Evolutionary conservation across 2,797 vertebrate species (phyloP).

Genomic region (Esox lucius): DNA sequence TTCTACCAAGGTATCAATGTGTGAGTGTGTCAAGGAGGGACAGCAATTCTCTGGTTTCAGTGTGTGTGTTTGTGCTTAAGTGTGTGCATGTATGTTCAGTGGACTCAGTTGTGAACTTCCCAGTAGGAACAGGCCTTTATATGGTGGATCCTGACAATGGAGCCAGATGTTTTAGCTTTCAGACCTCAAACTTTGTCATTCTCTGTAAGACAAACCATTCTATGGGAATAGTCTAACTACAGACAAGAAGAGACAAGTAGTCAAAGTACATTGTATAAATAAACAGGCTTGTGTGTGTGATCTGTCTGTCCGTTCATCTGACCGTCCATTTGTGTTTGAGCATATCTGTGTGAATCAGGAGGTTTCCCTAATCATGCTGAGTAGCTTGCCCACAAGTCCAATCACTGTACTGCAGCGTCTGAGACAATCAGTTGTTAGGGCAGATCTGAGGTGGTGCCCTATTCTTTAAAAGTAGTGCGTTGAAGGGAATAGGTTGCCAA

Average conservation of each 20-base stretch:
- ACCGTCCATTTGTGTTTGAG: conserved; percentile 6
- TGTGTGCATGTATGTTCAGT: background rate
- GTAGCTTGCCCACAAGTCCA: conserved; percentile 84
- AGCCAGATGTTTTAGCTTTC: background rate
- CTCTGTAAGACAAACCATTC: background rate
- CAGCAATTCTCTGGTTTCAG: background rate
- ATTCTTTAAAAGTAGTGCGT: background rate
- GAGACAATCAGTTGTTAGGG: conserved; percentile 89
- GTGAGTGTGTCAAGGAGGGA: conserved; percentile 36
- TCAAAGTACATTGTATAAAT: background rate
- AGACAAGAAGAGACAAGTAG: background rate
- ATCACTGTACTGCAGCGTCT: conserved; percentile 81
- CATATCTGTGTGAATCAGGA: conserved; percentile 51
- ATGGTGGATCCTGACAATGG: background rate
- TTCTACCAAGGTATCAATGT: conserved; percentile 60
- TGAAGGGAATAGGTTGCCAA: background rate
- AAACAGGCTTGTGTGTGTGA: background rate
- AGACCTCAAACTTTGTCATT: background rate
- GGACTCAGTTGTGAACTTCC: background rate
- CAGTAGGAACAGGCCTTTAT: background rate
- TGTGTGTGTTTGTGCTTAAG: background rate
- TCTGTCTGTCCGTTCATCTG: conserved; percentile 4
- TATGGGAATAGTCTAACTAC: background rate
- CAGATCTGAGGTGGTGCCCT: background rate
- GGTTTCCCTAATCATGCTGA: conserved; percentile 79